Base-by-base conservation (phyloP, 1,140 invertebrate species). In the Agraylea sexmaculata region DNA sequence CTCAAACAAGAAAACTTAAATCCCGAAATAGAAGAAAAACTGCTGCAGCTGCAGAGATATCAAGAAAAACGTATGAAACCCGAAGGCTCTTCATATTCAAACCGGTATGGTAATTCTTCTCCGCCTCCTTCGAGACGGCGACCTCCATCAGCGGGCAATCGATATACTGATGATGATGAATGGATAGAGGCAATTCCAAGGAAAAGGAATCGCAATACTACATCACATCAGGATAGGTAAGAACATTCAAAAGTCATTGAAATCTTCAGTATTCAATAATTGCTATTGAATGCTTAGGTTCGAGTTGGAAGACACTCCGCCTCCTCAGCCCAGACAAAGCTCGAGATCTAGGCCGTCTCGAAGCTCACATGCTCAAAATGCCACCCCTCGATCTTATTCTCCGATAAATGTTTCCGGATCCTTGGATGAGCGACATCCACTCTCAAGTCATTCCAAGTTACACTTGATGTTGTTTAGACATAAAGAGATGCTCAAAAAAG, bases 1-100 rank as follows among this genome's bases (percentile, higher is more conserved):
- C 58, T 89, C 23, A 85, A 84, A 56, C 80, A 84, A 58, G 83
- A 86, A 53, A 89, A 90, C 58, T 64, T 92, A 10, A 87, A 88
- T 59, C 88, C 89, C 1, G 89, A 93, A 60, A 87, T 93, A 32
- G 87, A 93, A 58, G 88, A 92, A 47, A 93, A 93, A 56, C 57
- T 94, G 15, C 64, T 92, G 3, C 85, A 87, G 47, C 68, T 91
- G 45, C 88, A 91, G 57, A 74, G 83, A 20, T 87, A 90, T 53
- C 85, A 88, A 50, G 84, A 87, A 52, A 78, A 77, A 42, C 79
- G 83, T 50, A 85, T 78, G 73, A 80, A 80, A 46, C 62, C 62
- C 0, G 62, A 64, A 15, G 28, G 59, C 64, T 45, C 51, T 52
- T n/a, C n/a, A n/a, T n/a, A n/a, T n/a, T n/a, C n/a, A n/a, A n/a